Conservation (phyloP, 2,113 vertebrate genomes). For the Barbus barbus region DNA sequence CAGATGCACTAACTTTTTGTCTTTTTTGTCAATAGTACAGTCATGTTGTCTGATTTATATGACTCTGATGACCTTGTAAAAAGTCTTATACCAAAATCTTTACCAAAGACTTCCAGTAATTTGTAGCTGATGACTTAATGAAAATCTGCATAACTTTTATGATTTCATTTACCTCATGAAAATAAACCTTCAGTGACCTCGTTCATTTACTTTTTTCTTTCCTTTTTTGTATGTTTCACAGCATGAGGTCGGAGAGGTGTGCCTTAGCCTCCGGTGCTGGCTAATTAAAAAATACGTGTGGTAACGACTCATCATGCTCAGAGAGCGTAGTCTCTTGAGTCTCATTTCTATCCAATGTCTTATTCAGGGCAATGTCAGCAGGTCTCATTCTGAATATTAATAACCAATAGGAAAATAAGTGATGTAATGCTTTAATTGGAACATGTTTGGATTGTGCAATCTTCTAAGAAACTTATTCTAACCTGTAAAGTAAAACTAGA, state of each 20-base stretch:
- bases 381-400: conserved; percentile 30
- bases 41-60: background rate
- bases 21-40: background rate
- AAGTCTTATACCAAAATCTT: background rate
- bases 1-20: too few species aligned
- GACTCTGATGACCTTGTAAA: background rate
- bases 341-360: conserved; percentile 23
- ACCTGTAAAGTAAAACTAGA: too few species aligned
- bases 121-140: too few species aligned
- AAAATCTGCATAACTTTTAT: background rate
- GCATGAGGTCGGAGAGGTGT: conserved; percentile 30
- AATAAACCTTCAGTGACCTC: background rate
- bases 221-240: background rate
- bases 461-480: too few species aligned
- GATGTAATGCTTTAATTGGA: conserved; percentile 1
- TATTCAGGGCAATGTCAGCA: conserved; percentile 36
- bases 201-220: background rate
- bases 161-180: background rate
- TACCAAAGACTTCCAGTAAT: background rate
- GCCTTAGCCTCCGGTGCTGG: conserved; percentile 8
- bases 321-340: conserved; percentile 26
- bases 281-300: conserved; percentile 44
- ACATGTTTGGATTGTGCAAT: background rate
- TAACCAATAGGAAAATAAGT: conserved; percentile 17
- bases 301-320: conserved; percentile 32